A percentile compares a stretch with the other conserved stretches of the same genome.
Evolutionary conservation across 1,140 invertebrate genomes (phyloP).

Genomic region (Trinorchestia longiramus): DNA sequence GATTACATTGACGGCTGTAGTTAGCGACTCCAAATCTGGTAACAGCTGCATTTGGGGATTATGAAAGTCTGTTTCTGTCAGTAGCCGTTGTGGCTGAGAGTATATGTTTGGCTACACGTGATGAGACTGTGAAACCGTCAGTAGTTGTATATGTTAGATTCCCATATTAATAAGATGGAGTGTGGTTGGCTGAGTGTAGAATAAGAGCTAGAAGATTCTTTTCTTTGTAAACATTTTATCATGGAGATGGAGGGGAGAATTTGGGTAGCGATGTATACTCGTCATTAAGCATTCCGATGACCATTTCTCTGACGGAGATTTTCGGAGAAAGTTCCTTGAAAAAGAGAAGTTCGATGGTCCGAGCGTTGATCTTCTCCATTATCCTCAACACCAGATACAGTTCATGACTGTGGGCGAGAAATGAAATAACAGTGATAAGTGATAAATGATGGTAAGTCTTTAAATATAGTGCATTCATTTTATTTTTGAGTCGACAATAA

Average conservation of each 20-base stretch:
- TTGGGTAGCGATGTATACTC: not conserved
- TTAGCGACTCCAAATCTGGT: too few species aligned
- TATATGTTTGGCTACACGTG: not conserved
- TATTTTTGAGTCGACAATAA: too few species aligned
- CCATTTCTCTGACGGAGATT: slow-evolving; percentile 19
- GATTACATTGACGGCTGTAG: too few species aligned
- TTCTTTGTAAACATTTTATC: too few species aligned
- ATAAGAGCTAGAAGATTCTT: too few species aligned
- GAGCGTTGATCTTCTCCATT: not conserved
- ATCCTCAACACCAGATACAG: not conserved
- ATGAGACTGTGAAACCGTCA: too few species aligned
- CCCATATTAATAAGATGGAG: too few species aligned
- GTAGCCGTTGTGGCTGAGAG: not conserved
- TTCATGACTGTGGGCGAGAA: not conserved
- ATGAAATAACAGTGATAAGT: not conserved
- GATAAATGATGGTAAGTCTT: too few species aligned
- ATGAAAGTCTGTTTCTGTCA: too few species aligned
- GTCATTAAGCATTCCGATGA: slow-evolving; percentile 18
- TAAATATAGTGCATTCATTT: too few species aligned
- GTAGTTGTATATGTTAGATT: too few species aligned
- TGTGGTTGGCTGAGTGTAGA: too few species aligned
- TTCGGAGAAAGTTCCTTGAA: slow-evolving; percentile 5
- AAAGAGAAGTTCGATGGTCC: not conserved
- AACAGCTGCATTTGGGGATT: not conserved
- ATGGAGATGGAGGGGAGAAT: not conserved